A percentile compares a stretch with the other conserved stretches of the same genome.
Evolutionary conservation across 1,140 invertebrate species (phyloP).

Genomic region (Aphidius gifuensis): DNA sequence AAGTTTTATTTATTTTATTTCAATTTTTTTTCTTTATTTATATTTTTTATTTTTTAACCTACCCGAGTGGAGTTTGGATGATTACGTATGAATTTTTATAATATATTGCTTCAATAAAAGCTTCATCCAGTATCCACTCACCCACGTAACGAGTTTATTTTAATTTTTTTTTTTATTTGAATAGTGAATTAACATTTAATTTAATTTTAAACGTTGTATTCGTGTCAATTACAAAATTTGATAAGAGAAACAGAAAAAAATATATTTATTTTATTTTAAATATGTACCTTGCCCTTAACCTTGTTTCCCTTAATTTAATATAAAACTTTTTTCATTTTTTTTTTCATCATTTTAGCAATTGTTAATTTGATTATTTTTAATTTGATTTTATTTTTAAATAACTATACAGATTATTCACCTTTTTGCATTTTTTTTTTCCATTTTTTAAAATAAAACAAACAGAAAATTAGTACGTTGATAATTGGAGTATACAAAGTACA

Average conservation of each 20-base stretch:
- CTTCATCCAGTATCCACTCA: slow-evolving; percentile 2
- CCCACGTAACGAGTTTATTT: slow-evolving; percentile 27
- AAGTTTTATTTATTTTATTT: slow-evolving; percentile 6
- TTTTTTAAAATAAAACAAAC: no score
- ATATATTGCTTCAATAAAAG: background rate
- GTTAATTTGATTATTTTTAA: no score
- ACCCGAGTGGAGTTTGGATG: slow-evolving; percentile 32
- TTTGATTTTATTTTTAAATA: no score
- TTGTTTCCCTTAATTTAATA: slow-evolving; percentile 3
- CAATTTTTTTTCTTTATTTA: background rate
- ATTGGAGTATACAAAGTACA: no score
- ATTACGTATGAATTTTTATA: background rate
- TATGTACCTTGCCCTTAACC: slow-evolving; percentile 16
- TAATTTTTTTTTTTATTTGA: slow-evolving; percentile 30
- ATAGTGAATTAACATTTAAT: slow-evolving; percentile 28
- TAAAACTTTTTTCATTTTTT: background rate
- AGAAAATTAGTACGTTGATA: no score
- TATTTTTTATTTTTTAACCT: slow-evolving; percentile 31
- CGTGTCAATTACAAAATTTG: slow-evolving; percentile 16
- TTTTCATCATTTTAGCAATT: no score
- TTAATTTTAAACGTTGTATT: slow-evolving; percentile 16
- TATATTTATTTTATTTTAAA: slow-evolving; percentile 15
- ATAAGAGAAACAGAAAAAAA: slow-evolving; percentile 12
- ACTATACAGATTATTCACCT: no score
- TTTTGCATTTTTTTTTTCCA: no score